phyloP scores from a whole-genome alignment of 2,113 vertebrate species.

The Pachypanchax playfairii region DNA sequence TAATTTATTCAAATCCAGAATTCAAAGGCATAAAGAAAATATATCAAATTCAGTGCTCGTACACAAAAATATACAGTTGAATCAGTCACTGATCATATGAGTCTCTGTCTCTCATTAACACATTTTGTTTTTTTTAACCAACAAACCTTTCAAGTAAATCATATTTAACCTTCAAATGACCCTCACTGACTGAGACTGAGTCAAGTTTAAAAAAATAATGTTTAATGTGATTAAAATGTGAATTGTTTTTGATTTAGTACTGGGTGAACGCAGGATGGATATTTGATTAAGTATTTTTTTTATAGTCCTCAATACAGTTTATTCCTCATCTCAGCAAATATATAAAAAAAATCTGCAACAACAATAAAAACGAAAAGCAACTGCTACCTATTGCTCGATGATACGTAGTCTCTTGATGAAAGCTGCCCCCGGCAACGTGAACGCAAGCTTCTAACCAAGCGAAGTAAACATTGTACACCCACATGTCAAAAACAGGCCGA shows the following conservation, averaged over 20 bases:
- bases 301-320: slow-evolving; percentile 62
- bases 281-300: slow-evolving; percentile 7
- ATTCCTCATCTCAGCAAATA: slow-evolving; percentile 42
- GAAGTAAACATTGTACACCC: slow-evolving; percentile 69
- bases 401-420: slow-evolving; percentile 36
- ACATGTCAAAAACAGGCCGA: slow-evolving; percentile 43
- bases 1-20: slow-evolving; percentile 64
- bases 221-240: slow-evolving; percentile 18
- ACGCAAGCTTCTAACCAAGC: slow-evolving; percentile 41
- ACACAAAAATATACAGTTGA: slow-evolving; percentile 71
- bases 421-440: slow-evolving; percentile 30
- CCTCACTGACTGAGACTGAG: slow-evolving; percentile 18
- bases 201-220: slow-evolving; percentile 10
- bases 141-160: slow-evolving; percentile 47
- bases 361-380: slow-evolving; percentile 25
- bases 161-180: slow-evolving; percentile 1
- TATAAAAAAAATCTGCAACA: slow-evolving; percentile 36
- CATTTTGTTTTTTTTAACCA: slow-evolving; percentile 11
- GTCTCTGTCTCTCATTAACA: slow-evolving; percentile 17
- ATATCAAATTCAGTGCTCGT: slow-evolving; percentile 61
- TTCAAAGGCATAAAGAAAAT: slow-evolving; percentile 57
- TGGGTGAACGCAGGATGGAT: slow-evolving; percentile 1
- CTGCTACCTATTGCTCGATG: slow-evolving; percentile 33
- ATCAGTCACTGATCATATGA: slow-evolving; percentile 44
- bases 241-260: slow-evolving; percentile 6